Conservation (phyloP, 2,888 invertebrate species). For the Beris morrisii region DNA sequence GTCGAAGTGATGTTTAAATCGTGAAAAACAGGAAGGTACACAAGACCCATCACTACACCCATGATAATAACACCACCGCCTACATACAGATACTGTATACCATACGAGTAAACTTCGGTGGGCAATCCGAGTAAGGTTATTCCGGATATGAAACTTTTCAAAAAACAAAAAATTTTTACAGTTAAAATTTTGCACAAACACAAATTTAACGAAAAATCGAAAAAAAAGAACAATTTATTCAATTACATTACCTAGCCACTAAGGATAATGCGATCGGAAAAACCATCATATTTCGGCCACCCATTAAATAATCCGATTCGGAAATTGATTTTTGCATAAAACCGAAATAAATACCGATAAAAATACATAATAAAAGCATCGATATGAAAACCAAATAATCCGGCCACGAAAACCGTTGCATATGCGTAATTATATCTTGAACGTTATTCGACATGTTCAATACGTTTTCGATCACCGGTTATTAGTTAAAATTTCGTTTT, state of each 20-base stretch:
- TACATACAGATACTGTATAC: conserved; percentile 74
- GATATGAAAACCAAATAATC: conserved; percentile 56
- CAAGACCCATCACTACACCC: conserved; percentile 66
- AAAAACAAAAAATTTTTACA: background rate
- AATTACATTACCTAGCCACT: conserved; percentile 68
- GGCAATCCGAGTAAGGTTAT: conserved; percentile 78
- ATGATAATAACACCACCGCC: conserved; percentile 65
- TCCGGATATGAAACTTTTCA: conserved; percentile 70
- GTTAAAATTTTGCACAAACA: background rate
- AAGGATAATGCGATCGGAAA: conserved; percentile 80
- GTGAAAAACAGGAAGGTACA: conserved; percentile 76
- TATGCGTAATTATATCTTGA: conserved; percentile 49
- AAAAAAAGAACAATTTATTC: conserved; percentile 30
- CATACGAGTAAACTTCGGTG: conserved; percentile 79
- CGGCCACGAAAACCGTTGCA: conserved; percentile 53
- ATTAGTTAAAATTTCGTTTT: background rate
- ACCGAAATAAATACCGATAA: conserved; percentile 78
- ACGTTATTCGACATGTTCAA: conserved; percentile 49
- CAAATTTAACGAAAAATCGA: background rate
- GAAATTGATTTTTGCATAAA: conserved; percentile 65
- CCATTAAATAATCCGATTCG: conserved; percentile 77
- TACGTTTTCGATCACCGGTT: background rate
- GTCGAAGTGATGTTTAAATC: conserved; percentile 74
- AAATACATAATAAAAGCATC: conserved; percentile 73
- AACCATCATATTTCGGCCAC: conserved; percentile 75